phyloP scores from a whole-genome alignment of 2,113 vertebrate genomes.

The Alosa alosa region DNA sequence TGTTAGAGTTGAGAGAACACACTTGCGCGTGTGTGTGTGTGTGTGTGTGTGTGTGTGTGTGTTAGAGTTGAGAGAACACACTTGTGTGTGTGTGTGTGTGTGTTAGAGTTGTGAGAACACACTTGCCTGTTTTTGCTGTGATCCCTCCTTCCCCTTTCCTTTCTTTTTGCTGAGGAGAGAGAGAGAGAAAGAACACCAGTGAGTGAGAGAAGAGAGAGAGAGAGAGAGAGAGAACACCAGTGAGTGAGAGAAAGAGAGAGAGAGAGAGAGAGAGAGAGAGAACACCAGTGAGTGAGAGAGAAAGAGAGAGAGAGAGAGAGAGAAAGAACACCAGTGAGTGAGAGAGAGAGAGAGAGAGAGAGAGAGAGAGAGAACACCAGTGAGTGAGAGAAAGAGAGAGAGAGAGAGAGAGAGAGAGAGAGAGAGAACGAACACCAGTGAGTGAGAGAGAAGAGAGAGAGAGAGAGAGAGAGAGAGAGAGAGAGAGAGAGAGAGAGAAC shows the following conservation, averaged over 20 bases:
- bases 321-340: too few relatives aligned
- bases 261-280: neutral
- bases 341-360: neutral
- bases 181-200: neutral
- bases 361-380: neutral
- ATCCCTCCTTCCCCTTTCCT: conserved; percentile 73
- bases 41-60: conserved; percentile 13
- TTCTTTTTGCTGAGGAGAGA: conserved; percentile 72
- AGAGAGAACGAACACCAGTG: too few relatives aligned
- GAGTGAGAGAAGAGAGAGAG: conserved; percentile 46
- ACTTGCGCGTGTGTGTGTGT: conserved; percentile 46
- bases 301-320: too few relatives aligned
- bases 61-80: too few relatives aligned
- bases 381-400: neutral
- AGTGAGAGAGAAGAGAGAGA: too few relatives aligned
- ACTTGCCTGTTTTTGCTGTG: conserved; percentile 79
- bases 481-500: neutral
- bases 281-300: neutral
- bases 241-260: neutral
- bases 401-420: neutral
- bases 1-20: neutral
- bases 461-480: conserved; percentile 39
- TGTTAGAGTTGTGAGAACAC: conserved; percentile 10
- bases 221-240: too few relatives aligned
- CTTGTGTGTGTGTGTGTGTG: neutral